Evolutionary conservation across 2,797 vertebrate species (phyloP).

Genomic region (Rhyacichthys aspro): DNA sequence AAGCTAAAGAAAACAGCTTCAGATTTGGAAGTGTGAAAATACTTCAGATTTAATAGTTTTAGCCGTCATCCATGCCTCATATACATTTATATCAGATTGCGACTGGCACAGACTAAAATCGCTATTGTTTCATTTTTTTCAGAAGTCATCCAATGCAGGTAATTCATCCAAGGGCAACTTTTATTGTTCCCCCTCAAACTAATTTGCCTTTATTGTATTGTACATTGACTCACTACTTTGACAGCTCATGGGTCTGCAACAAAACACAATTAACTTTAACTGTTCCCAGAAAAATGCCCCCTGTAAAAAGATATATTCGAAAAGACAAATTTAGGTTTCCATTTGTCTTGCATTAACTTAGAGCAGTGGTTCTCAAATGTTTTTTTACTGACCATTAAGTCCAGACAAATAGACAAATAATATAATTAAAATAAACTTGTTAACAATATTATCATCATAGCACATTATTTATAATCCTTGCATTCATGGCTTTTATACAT

Average conservation of each 20-base stretch:
- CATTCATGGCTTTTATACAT: too few relatives aligned
- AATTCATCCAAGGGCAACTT: not conserved
- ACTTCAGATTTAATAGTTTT: not conserved
- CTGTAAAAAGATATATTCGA: too few relatives aligned
- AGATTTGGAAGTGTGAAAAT: not conserved
- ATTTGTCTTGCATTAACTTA: too few relatives aligned
- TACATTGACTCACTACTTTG: constrained; percentile 22
- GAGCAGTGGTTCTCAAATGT: too few relatives aligned
- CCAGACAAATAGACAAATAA: too few relatives aligned
- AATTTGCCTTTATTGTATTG: constrained; percentile 16
- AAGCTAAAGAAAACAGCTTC: not conserved
- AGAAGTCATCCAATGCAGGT: not conserved
- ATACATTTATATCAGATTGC: not conserved
- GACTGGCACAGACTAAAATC: not conserved
- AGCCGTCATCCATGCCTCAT: constrained; percentile 2
- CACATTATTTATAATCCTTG: too few relatives aligned
- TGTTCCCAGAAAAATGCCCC: constrained; percentile 47
- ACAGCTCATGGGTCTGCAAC: constrained; percentile 6
- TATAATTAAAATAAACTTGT: too few relatives aligned
- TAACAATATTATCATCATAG: too few relatives aligned
- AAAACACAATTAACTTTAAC: constrained; percentile 14
- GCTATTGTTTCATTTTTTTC: not conserved
- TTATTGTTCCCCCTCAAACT: constrained; percentile 29
- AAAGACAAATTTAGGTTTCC: too few relatives aligned
- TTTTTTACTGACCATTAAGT: too few relatives aligned